Conservation (phyloP, 2,797 vertebrate genomes). For the Dallia pectoralis region DNA sequence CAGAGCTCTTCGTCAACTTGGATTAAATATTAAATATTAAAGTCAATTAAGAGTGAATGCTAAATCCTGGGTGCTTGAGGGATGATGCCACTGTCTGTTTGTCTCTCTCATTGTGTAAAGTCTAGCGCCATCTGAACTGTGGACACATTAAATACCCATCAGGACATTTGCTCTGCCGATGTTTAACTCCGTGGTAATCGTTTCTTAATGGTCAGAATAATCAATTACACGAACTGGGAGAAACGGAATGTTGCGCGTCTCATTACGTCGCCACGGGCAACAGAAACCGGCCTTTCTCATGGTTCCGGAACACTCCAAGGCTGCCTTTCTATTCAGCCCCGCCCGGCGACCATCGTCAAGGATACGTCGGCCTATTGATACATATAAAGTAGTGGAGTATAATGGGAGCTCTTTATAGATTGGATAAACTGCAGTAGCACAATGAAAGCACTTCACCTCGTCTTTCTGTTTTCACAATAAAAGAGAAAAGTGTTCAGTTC, state of each 20-base stretch:
- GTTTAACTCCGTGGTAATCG: constrained; percentile 45
- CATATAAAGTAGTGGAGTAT: not conserved
- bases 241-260: constrained; percentile 38
- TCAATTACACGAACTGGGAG: constrained; percentile 42
- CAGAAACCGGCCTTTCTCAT: constrained; percentile 15
- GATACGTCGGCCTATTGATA: not conserved
- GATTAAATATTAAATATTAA: not conserved
- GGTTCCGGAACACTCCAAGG: not conserved
- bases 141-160: constrained; percentile 42
- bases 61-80: constrained; percentile 28
- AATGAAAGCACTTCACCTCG: not conserved
- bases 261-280: constrained; percentile 42
- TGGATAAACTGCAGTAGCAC: not conserved
- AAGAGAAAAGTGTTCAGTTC: not conserved
- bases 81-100: not conserved
- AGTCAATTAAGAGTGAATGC: constrained; percentile 5
- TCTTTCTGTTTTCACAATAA: not conserved
- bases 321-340: no score
- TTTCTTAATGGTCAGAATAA: constrained; percentile 49
- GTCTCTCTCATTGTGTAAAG: constrained; percentile 35
- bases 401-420: constrained; percentile 12
- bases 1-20: constrained; percentile 31
- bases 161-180: constrained; percentile 33
- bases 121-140: constrained; percentile 28
- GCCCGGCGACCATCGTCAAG: not conserved